phyloP scores from a whole-genome alignment of 2,113 vertebrate genomes.

The Uria aalge region DNA sequence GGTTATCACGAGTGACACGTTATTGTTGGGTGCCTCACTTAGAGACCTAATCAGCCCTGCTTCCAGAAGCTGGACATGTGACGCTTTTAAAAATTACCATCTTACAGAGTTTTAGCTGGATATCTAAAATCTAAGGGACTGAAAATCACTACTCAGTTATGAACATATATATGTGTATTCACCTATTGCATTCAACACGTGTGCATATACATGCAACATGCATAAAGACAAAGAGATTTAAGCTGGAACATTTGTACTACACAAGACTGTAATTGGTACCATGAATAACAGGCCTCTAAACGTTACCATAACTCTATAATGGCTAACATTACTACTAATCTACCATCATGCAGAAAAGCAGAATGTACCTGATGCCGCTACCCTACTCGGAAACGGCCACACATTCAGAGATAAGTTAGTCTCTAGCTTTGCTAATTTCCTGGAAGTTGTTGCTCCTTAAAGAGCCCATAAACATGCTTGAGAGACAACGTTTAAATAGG shows the following conservation, averaged over 20 bases:
- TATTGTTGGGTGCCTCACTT: not conserved
- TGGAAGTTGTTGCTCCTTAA: not conserved
- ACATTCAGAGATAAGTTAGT: not conserved
- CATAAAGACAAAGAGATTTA: not conserved
- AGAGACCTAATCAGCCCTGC: not conserved
- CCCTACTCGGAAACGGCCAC: not conserved
- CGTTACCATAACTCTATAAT: not conserved
- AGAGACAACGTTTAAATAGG: not conserved
- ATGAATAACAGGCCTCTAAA: not conserved
- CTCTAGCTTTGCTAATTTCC: not conserved
- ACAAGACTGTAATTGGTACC: not conserved
- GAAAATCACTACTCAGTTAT: not conserved
- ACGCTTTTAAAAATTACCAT: not conserved
- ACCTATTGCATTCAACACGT: rapidly evolving
- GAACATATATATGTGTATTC: not conserved
- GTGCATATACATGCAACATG: not conserved
- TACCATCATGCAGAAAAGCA: not conserved
- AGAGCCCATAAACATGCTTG: not conserved
- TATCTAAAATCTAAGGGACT: not conserved
- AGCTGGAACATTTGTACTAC: not conserved
- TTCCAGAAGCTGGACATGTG: not conserved
- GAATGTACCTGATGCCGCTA: not conserved
- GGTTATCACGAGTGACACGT: not conserved
- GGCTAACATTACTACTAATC: not conserved
- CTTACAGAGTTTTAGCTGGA: not conserved